Evolutionary conservation across 1,140 invertebrate species (phyloP).

Genomic region (Meloidogyne chitwoodi): DNA sequence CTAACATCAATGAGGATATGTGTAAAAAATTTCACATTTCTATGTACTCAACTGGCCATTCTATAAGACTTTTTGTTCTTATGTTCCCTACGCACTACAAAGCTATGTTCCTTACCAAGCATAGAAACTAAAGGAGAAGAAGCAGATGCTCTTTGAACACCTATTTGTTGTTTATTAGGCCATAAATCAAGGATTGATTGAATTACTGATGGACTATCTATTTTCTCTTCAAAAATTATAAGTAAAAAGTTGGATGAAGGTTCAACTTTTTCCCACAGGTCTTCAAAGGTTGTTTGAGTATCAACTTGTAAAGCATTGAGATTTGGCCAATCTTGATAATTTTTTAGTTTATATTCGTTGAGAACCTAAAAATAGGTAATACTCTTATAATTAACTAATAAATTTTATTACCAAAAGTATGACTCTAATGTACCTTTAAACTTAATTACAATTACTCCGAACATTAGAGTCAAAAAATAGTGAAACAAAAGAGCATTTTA

Average conservation of each 20-base stretch:
- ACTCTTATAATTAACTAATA: no score
- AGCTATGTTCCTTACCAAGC: conserved; percentile 26
- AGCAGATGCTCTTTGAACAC: conserved; percentile 48
- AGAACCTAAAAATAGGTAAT: neutral
- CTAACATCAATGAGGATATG: neutral
- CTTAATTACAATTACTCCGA: no score
- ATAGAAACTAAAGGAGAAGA: conserved; percentile 51
- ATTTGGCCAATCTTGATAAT: conserved; percentile 57
- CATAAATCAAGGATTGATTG: conserved; percentile 48
- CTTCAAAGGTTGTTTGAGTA: conserved; percentile 53
- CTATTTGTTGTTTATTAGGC: conserved; percentile 42
- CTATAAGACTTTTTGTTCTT: neutral
- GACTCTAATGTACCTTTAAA: no score
- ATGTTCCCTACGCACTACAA: neutral
- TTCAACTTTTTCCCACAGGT: conserved; percentile 47
- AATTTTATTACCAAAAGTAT: no score
- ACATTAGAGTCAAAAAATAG: no score
- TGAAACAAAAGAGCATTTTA: no score
- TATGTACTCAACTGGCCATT: neutral
- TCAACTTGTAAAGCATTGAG: conserved; percentile 51
- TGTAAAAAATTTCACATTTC: neutral
- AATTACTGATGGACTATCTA: conserved; percentile 37
- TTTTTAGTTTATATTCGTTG: conserved; percentile 51
- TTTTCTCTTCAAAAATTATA: conserved; percentile 55
- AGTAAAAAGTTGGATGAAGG: conserved; percentile 50